Evolutionary conservation across 2,113 vertebrate genomes (phyloP).

Genomic region (Oreotrochilus melanogaster): DNA sequence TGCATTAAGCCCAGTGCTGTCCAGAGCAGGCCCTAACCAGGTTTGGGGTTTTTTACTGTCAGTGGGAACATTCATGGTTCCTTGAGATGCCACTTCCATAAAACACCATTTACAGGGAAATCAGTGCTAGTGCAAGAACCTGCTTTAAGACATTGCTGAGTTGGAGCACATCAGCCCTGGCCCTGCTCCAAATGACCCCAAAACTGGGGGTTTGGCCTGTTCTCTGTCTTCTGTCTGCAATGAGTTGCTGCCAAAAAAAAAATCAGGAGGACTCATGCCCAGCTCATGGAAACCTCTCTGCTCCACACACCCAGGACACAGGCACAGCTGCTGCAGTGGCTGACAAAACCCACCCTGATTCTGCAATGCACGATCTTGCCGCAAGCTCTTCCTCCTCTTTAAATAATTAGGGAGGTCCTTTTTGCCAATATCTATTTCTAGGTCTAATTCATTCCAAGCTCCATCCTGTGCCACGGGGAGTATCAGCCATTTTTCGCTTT

Average conservation of each 20-base stretch:
- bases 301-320: background rate
- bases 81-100: background rate
- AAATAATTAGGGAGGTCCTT: background rate
- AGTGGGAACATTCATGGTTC: background rate
- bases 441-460: background rate
- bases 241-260: background rate
- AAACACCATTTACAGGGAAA: background rate
- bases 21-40: background rate
- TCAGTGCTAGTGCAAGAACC: background rate
- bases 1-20: background rate
- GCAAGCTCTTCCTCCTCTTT: background rate
- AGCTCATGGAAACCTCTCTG: background rate
- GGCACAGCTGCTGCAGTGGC: background rate
- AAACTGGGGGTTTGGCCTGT: background rate
- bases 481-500: background rate
- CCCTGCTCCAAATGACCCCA: background rate
- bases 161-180: background rate
- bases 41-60: background rate
- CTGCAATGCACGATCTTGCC: background rate
- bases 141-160: accelerated
- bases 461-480: background rate
- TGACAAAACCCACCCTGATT: background rate
- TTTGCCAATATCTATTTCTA: background rate
- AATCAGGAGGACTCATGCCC: background rate
- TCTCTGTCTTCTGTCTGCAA: background rate